Conservation (phyloP, 2,888 invertebrate species). For the Phaedon cochleariae region DNA sequence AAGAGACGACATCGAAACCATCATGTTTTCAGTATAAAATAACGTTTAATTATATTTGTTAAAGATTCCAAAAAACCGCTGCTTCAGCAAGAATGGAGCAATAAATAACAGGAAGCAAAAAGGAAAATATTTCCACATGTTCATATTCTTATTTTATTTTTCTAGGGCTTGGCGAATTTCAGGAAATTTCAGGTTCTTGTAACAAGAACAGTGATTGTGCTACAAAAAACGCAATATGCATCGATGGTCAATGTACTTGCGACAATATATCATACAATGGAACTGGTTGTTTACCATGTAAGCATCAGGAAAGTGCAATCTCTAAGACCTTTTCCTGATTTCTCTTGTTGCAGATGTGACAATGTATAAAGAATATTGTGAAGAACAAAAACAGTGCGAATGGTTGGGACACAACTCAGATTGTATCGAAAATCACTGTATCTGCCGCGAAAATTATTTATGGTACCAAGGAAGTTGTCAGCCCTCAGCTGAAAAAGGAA, state of each 20-base stretch:
- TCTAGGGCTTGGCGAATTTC: background rate
- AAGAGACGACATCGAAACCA: too few species aligned
- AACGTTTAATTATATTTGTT: too few species aligned
- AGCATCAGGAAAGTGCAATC: background rate
- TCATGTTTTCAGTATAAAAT: too few species aligned
- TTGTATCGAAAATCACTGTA: constrained; percentile 42
- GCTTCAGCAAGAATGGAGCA: too few species aligned
- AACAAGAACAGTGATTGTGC: background rate
- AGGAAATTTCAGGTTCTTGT: background rate
- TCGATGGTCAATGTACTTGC: constrained; percentile 18
- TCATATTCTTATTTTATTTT: too few species aligned
- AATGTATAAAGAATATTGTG: constrained; percentile 43
- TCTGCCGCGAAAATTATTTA: constrained; percentile 39
- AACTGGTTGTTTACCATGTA: constrained; percentile 23
- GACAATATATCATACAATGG: constrained; percentile 17
- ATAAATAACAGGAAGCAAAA: too few species aligned
- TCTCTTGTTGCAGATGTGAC: constrained; percentile 40
- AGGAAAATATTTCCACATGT: too few species aligned
- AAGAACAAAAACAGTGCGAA: constrained; percentile 40
- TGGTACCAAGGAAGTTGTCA: constrained; percentile 48
- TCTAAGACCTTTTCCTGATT: background rate
- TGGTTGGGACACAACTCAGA: constrained; percentile 43
- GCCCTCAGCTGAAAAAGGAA: constrained; percentile 39
- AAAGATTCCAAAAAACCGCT: too few species aligned
- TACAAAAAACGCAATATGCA: constrained; percentile 17